Evolutionary conservation across 2,888 invertebrate species (phyloP).

Genomic region (Brenthis daphne): DNA sequence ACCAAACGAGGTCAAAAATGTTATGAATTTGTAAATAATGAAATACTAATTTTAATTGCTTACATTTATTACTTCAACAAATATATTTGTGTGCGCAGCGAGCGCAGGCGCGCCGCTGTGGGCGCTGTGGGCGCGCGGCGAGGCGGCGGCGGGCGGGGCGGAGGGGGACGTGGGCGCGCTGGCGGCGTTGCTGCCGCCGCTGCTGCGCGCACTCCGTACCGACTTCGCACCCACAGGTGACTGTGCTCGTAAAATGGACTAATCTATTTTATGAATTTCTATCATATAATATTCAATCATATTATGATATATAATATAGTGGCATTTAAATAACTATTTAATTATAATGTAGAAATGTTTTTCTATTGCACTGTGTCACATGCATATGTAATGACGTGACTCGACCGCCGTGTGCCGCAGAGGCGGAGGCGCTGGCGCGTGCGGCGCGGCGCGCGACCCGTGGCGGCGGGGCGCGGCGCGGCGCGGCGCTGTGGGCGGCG

Average conservation of each 20-base stretch:
- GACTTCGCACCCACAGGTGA: slow-evolving; percentile 35
- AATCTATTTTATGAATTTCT: too few species aligned
- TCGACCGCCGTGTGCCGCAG: slow-evolving; percentile 5
- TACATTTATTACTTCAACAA: too few species aligned
- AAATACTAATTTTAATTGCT: too few species aligned
- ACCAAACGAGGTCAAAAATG: background rate
- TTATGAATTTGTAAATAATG: too few species aligned
- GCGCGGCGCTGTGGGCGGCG: slow-evolving; percentile 40
- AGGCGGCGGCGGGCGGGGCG: slow-evolving; percentile 34
- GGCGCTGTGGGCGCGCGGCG: slow-evolving; percentile 40
- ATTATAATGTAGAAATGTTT: too few species aligned
- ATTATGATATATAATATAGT: too few species aligned
- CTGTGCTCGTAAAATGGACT: slow-evolving; percentile 6
- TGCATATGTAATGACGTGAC: too few species aligned
- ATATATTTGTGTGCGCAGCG: slow-evolving; percentile 34
- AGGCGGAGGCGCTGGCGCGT: slow-evolving; percentile 26
- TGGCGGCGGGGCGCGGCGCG: slow-evolving; percentile 41
- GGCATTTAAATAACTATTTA: too few species aligned
- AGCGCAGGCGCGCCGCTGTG: slow-evolving; percentile 48
- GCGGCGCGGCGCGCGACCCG: slow-evolving; percentile 25
- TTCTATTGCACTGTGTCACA: too few species aligned
- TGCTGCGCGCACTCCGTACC: slow-evolving; percentile 46
- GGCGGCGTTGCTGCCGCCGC: slow-evolving; percentile 46
- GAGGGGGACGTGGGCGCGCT: slow-evolving; percentile 36
- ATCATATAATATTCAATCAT: too few species aligned